Percentiles rank a stretch among this genome's conserved stretches.
These are phyloP conservation scores for Actinemys pallida DNA, from an alignment of 2,113 vertebrate species.

Conservation along the genomic window DNA sequence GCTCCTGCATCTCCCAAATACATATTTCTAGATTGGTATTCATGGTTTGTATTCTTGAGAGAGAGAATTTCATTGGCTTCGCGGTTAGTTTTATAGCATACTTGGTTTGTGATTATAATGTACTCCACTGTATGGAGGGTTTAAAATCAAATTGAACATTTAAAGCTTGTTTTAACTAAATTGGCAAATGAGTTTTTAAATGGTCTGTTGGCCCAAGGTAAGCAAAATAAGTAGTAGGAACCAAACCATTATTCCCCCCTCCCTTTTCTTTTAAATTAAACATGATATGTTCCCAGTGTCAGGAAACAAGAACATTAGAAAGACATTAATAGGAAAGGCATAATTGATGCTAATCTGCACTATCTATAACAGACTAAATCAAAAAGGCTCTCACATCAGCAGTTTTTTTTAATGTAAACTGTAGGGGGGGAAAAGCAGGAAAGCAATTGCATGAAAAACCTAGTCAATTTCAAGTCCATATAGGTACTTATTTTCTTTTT, in stretches of 20 bases:
- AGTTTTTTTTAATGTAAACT: neutral
- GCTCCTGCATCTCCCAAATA: neutral
- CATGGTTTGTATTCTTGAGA: neutral
- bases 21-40: neutral
- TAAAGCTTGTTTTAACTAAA: neutral
- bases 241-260: neutral
- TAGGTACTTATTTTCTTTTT: neutral
- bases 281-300: neutral
- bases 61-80: neutral
- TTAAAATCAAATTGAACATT: neutral
- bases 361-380: neutral
- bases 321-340: neutral
- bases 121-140: neutral
- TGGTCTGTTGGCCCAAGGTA: neutral
- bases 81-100: neutral
- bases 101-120: fast-evolving
- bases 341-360: neutral
- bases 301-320: neutral
- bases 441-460: neutral
- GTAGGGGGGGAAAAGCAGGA: neutral
- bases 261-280: neutral
- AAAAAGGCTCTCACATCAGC: neutral
- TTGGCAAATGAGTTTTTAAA: neutral
- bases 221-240: neutral
- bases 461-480: neutral